These are phyloP conservation scores for Rhamphomyia laevipes DNA, from an alignment of 2,888 invertebrate genomes.

Conservation along the genomic window DNA sequence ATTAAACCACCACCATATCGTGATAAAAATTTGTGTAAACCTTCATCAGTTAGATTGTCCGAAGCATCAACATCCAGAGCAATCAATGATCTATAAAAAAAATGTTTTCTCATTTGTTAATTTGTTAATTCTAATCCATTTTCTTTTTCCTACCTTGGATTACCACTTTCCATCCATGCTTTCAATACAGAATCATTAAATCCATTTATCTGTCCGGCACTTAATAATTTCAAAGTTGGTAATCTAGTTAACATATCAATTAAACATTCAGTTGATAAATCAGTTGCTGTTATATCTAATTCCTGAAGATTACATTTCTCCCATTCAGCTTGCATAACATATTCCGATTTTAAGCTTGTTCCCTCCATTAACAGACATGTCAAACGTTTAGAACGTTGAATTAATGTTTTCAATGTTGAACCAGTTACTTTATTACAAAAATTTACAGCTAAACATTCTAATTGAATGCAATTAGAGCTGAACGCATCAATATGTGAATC, in stretches of 20 bases:
- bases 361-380: conserved; percentile 92
- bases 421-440: conserved; percentile 96
- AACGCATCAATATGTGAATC: conserved; percentile 99
- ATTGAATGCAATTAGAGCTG: conserved; percentile 87
- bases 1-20: conserved; percentile 80
- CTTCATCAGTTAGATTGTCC: conserved; percentile 89
- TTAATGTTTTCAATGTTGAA: conserved; percentile 83
- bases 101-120: not conserved
- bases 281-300: conserved; percentile 93
- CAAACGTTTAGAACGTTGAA: conserved; percentile 85
- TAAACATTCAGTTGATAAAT: conserved; percentile 85
- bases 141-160: conserved; percentile 41
- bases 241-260: conserved; percentile 84
- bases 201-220: conserved; percentile 94
- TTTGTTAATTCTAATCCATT: not conserved
- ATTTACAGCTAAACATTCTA: conserved; percentile 95
- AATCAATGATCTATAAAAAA: conserved; percentile 49
- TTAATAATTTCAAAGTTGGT: conserved; percentile 75
- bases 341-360: conserved; percentile 85
- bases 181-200: conserved; percentile 92
- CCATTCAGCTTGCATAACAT: conserved; percentile 96
- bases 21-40: conserved; percentile 80
- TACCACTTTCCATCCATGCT: conserved; percentile 81
- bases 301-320: conserved; percentile 90
- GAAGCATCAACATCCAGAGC: conserved; percentile 91